Base-by-base conservation (phyloP, 1,140 invertebrate species). In the Drosophila nigromelanica region DNA sequence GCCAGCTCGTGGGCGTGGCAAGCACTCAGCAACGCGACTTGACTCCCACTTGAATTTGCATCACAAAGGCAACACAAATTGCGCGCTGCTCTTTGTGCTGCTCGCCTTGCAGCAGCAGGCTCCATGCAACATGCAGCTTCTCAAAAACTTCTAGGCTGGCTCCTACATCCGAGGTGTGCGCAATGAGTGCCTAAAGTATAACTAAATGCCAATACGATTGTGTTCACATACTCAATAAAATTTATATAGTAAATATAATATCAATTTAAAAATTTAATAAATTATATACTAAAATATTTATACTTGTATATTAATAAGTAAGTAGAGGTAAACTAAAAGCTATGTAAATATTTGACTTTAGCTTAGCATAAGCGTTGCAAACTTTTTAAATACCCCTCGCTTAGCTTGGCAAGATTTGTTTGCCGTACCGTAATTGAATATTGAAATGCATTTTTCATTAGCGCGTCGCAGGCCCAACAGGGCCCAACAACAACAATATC, bases 371-470 rank as follows among this genome's bases (percentile, higher is more conserved):
- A 48, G 8, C 33, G 27, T 33, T 33, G 33, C 33, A 2, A 39
- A 59, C 27, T 74, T 24, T 15, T 74, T 0, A 4, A 43, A 5
- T 59, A 0, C 39, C 30, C 43, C 80, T 76, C 80, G 59, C 10
- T 2, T 18, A 14, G 51, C 7, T 42, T 15, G 14, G 21, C 35
- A 55, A 55, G 70, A 74, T 82, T 73, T 83, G 73, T 73, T 89
- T 89, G 83, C 71, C 37, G 8, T 40, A n/a, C 35, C 61, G 67
- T 89, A 89, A 89, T 89, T 89, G 83, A 89, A 89, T 89, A 89
- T 89, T 89, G 85, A 89, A 80, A 89, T 89, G 85, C 83, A 89
- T 89, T 83, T 89, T 89, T 89, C 83, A 89, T 89, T 83, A 83
- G 73, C 80, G 55, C 45, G n/a, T 59, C 52, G 43, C 35, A 64